Conservation (phyloP, 2,888 invertebrate species). For the Lydus trimaculatus region DNA sequence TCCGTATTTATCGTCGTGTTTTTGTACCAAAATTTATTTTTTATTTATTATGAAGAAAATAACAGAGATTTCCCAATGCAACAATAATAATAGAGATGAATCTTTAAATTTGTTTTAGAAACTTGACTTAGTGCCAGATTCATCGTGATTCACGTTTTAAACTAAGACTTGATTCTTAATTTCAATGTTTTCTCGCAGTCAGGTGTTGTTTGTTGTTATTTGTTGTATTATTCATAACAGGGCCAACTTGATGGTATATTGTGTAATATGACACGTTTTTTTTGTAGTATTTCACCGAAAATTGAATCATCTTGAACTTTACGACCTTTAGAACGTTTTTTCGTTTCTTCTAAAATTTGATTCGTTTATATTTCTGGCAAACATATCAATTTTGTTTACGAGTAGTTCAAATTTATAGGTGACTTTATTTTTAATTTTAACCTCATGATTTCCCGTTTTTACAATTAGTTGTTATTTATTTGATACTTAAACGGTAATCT, state of each 20-base stretch:
- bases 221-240: neutral
- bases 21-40: neutral
- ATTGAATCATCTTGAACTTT: slow-evolving; percentile 12
- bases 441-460: neutral
- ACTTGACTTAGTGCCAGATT: neutral
- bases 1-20: neutral
- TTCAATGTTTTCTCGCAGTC: neutral
- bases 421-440: neutral
- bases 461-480: no score
- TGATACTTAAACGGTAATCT: no score
- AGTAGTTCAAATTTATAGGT: no score
- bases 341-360: no score
- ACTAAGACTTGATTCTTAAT: neutral
- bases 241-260: neutral
- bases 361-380: neutral
- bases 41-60: neutral
- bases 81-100: slow-evolving; percentile 9
- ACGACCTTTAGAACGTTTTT: neutral
- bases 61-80: neutral
- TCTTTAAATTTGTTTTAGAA: neutral
- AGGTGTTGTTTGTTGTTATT: neutral
- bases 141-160: slow-evolving; percentile 1
- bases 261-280: neutral
- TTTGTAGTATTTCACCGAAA: neutral
- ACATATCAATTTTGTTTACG: neutral